A percentile compares a stretch with the other conserved stretches of the same genome.
These are phyloP conservation scores for Tricholaema leucomelas DNA, from an alignment of 2,113 vertebrate genomes.

Conservation along the genomic window DNA sequence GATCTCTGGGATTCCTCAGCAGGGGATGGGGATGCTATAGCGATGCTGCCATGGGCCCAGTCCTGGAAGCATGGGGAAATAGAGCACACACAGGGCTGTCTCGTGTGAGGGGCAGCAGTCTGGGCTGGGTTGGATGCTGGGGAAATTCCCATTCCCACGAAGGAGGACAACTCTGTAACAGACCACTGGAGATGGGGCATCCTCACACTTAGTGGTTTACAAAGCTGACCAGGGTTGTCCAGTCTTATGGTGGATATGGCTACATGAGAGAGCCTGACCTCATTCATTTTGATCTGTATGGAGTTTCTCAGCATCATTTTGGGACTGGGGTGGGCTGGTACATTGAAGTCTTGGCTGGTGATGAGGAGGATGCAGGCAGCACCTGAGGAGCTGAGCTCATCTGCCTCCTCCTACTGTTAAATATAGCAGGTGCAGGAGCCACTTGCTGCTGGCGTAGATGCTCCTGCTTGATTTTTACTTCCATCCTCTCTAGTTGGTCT, in stretches of 20 bases:
- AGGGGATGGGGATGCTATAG: background rate
- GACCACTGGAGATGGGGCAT: background rate
- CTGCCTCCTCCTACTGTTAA: background rate
- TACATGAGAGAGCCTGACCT: background rate
- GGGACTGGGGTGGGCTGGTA: background rate
- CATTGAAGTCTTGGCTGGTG: background rate
- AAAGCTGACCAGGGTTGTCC: background rate
- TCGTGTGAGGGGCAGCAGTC: background rate
- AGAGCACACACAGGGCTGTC: accelerated
- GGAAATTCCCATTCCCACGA: background rate
- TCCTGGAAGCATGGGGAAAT: accelerated
- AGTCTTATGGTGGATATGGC: background rate
- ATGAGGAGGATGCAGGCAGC: background rate
- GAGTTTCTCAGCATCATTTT: background rate
- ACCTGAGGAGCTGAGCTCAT: background rate
- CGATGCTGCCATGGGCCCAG: background rate
- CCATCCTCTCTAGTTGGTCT: background rate
- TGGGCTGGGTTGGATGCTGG: accelerated
- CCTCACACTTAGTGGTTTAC: background rate
- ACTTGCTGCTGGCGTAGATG: background rate
- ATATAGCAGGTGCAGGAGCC: background rate
- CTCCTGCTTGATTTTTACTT: background rate
- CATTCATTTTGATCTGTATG: background rate
- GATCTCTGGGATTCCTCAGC: background rate
- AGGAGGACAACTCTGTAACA: background rate